phyloP scores from a whole-genome alignment of 2,888 invertebrate species.

The Mimachlamys varia region DNA sequence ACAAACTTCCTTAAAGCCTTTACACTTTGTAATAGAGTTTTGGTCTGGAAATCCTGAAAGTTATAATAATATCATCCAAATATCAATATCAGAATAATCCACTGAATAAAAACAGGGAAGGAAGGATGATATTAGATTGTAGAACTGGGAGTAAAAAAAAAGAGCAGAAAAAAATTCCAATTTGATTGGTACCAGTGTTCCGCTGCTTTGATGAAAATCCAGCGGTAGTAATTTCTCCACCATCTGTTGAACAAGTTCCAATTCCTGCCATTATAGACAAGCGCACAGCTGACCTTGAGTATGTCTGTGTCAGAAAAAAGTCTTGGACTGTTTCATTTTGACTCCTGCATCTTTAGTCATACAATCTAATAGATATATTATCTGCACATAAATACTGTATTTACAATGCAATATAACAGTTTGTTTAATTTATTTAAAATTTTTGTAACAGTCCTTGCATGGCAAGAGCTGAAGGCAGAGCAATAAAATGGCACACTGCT shows the following conservation, averaged over 20 bases:
- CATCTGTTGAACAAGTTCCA: not conserved
- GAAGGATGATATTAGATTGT: not conserved
- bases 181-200: conserved; percentile 22
- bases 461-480: not conserved
- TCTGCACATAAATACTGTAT: not conserved
- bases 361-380: not conserved
- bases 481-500: not conserved
- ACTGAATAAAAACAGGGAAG: not conserved
- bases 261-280: not conserved
- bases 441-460: not conserved
- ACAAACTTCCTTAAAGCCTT: not conserved
- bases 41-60: not conserved
- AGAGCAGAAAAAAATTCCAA: not conserved
- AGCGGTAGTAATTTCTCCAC: not conserved
- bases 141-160: not conserved
- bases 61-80: conserved; percentile 1
- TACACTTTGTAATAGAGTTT: not conserved
- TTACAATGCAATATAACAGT: not conserved
- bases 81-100: not conserved
- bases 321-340: not conserved
- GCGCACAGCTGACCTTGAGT: not conserved
- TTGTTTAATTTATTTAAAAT: no score
- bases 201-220: not conserved
- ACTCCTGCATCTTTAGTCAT: not conserved
- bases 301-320: not conserved